A percentile compares a stretch with the other conserved stretches of the same genome.
These are phyloP conservation scores for Lucinisca nassula DNA, from an alignment of 2,888 invertebrate genomes.

Conservation along the genomic window DNA sequence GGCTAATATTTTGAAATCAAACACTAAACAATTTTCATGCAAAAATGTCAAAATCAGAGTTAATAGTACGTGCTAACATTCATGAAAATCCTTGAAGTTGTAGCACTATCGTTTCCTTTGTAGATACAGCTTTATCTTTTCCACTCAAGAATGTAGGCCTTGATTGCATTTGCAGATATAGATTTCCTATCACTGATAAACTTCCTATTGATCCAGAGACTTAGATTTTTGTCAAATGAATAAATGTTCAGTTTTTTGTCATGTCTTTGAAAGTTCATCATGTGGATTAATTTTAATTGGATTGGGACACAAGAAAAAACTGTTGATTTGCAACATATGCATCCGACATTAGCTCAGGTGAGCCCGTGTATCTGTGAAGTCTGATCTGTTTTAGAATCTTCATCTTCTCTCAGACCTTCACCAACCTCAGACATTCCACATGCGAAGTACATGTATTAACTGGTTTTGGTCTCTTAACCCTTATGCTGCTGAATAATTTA, in stretches of 20 bases:
- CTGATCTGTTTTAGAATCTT: no score
- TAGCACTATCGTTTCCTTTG: neutral
- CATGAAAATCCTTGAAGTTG: constrained; percentile 3
- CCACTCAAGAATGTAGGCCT: neutral
- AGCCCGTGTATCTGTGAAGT: no score
- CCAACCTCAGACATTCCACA: no score
- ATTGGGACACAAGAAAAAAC: no score
- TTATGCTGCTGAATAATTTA: no score
- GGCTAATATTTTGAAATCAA: no score
- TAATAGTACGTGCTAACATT: neutral
- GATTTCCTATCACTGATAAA: neutral
- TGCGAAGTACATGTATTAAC: no score
- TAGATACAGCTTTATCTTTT: neutral
- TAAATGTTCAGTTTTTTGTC: neutral
- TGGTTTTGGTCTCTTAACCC: no score
- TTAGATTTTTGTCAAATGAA: neutral
- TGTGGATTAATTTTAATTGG: no score
- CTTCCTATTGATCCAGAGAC: neutral
- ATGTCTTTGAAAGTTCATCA: neutral
- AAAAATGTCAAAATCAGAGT: neutral
- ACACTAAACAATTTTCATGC: neutral
- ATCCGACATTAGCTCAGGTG: no score
- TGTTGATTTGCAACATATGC: no score
- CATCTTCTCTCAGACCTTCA: no score
- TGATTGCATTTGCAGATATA: constrained; percentile 8